These are phyloP conservation scores for Rapana venosa DNA, from an alignment of 2,888 invertebrate genomes.

Conservation along the genomic window DNA sequence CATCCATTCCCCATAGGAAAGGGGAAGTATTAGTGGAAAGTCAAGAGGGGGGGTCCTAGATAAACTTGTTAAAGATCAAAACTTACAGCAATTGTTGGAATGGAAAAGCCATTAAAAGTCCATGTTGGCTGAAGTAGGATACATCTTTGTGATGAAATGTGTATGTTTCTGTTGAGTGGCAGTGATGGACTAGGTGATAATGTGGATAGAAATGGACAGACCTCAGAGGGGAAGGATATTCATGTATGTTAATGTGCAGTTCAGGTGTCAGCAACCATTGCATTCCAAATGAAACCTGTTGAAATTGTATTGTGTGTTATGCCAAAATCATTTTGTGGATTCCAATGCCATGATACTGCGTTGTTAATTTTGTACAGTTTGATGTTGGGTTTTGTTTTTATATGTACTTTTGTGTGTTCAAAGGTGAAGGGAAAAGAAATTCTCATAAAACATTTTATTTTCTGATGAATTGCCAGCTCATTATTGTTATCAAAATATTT, in stretches of 20 bases:
- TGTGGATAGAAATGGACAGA: neutral
- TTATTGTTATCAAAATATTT: constrained; percentile 34
- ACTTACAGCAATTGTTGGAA: neutral
- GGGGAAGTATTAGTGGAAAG: neutral
- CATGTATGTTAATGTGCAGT: constrained; percentile 11
- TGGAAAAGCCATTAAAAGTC: neutral
- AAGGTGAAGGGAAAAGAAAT: constrained; percentile 41
- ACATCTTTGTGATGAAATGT: neutral
- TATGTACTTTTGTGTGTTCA: constrained; percentile 20
- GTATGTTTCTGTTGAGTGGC: neutral
- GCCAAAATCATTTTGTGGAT: constrained; percentile 38
- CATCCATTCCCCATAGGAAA: neutral
- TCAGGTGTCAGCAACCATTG: constrained; percentile 11
- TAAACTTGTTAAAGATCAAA: neutral
- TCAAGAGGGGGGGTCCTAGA: neutral
- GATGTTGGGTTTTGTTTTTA: neutral
- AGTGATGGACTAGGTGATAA: constrained; percentile 3
- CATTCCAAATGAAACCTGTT: constrained; percentile 38
- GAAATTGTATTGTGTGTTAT: constrained; percentile 27
- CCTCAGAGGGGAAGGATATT: constrained; percentile 4
- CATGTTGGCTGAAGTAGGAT: neutral
- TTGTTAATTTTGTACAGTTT: constrained; percentile 39
- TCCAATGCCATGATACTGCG: constrained; percentile 42
- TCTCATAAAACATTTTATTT: constrained; percentile 37
- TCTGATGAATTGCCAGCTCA: constrained; percentile 35